Percentiles rank a stretch among this genome's conserved stretches.
Conservation (phyloP, 2,113 vertebrate species). For the Tetrax tetrax region DNA sequence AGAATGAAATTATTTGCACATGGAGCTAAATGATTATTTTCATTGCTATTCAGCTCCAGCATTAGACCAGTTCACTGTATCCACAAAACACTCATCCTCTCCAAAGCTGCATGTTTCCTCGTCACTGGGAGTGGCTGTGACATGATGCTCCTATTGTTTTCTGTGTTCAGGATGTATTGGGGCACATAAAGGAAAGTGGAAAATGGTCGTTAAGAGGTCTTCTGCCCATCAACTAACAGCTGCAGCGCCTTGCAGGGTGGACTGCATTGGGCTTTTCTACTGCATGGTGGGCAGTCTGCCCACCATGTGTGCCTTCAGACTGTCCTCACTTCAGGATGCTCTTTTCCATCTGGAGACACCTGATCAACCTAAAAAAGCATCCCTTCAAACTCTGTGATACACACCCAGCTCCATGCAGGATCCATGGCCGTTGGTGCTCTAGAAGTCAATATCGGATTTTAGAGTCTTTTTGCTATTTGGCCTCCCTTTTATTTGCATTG, state of each 20-base stretch:
- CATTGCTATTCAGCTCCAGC: constrained; percentile 55
- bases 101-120: neutral
- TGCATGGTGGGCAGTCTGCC: neutral
- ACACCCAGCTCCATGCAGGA: fast-evolving
- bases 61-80: neutral
- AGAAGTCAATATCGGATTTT: neutral
- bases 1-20: constrained; percentile 70
- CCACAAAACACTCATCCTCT: neutral
- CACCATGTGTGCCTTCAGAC: neutral
- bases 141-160: neutral
- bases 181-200: neutral
- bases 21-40: constrained; percentile 61
- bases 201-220: neutral
- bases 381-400: neutral
- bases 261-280: neutral
- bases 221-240: neutral
- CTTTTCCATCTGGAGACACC: neutral
- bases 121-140: neutral
- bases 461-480: neutral
- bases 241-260: neutral
- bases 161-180: fast-evolving
- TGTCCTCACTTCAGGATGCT: constrained; percentile 1
- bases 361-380: neutral
- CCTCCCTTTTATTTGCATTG: neutral
- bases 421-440: neutral